Conservation (phyloP, 2,888 invertebrate genomes). For the Torymus auratus region DNA sequence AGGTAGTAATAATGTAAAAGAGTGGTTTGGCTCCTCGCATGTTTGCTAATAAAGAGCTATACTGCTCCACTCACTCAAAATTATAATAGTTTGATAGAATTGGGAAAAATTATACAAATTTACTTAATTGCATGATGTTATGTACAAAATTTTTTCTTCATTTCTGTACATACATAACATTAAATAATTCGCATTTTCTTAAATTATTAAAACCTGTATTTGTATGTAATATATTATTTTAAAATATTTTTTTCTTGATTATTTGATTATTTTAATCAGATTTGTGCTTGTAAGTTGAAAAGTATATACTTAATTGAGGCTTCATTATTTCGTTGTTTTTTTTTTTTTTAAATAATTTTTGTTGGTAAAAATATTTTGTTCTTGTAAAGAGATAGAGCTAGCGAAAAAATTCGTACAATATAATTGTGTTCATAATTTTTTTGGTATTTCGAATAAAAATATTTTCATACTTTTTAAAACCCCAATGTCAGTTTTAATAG, state of each 20-base stretch:
- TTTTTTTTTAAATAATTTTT: neutral
- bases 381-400: slow-evolving; percentile 20
- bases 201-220: no score
- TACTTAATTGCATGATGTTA: slow-evolving; percentile 10
- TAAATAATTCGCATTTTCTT: no score
- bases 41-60: slow-evolving; percentile 33
- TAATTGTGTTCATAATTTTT: neutral
- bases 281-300: neutral
- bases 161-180: no score
- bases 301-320: neutral
- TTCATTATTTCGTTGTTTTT: neutral
- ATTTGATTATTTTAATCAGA: no score
- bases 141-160: neutral
- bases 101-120: neutral
- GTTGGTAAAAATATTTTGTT: neutral
- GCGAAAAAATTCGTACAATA: neutral
- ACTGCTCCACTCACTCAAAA: neutral
- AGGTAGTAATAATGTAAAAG: slow-evolving; percentile 79
- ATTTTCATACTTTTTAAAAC: slow-evolving; percentile 7
- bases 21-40: slow-evolving; percentile 42
- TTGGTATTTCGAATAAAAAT: neutral
- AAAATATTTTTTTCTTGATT: no score
- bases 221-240: no score
- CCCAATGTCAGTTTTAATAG: neutral
- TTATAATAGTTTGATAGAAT: slow-evolving; percentile 14